Conservation (phyloP, 2,113 vertebrate species). For the Apteryx owenii region DNA sequence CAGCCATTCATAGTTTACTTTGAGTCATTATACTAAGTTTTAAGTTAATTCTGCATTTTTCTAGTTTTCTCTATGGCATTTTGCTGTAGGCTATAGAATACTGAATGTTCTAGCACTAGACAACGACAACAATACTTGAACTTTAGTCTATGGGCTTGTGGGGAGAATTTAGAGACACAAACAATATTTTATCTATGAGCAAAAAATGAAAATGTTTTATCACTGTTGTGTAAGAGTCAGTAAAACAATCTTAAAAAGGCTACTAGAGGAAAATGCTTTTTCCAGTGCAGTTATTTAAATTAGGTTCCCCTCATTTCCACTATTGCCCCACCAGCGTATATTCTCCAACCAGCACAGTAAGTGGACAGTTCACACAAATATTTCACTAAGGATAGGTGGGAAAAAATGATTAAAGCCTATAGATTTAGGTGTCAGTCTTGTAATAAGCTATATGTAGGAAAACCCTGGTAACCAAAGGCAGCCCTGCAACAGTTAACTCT, state of each 20-base stretch:
- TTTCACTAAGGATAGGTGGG: fast-evolving
- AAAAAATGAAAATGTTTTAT: not conserved
- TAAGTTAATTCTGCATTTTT: not conserved
- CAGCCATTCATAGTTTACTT: not conserved
- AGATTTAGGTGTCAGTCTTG: not conserved
- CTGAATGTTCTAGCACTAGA: not conserved
- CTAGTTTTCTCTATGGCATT: not conserved
- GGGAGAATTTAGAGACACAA: not conserved
- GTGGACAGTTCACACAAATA: not conserved
- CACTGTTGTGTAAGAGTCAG: not conserved
- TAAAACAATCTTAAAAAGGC: not conserved
- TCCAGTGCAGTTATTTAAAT: not conserved
- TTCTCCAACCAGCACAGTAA: not conserved
- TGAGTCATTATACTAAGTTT: conserved; percentile 1
- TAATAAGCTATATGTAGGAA: not conserved
- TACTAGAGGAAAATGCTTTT: not conserved
- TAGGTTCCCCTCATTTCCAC: not conserved
- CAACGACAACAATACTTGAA: conserved; percentile 1
- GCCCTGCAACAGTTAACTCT: not conserved
- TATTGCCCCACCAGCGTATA: fast-evolving
- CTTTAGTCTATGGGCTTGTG: not conserved
- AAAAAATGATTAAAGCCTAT: not conserved
- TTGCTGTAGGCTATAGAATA: conserved; percentile 11
- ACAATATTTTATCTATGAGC: not conserved
- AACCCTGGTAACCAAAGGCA: not conserved